Percentiles rank a stretch among this genome's conserved stretches.
Conservation (phyloP, 1,140 invertebrate genomes). For the Planococcus citri region DNA sequence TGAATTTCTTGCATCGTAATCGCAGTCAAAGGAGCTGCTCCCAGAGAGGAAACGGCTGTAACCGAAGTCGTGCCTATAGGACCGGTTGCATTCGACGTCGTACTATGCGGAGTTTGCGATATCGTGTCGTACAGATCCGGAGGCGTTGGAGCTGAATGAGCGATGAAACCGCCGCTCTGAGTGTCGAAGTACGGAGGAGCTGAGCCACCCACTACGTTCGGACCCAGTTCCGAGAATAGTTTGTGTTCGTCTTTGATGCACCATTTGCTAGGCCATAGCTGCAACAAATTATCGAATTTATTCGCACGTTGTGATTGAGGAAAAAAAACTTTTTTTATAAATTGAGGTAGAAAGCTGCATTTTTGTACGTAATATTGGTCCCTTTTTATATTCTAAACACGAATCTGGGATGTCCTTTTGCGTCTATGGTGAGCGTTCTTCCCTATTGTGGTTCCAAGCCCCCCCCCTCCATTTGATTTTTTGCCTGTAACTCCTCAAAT, state of each 20-base stretch:
- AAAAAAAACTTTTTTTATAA: no score
- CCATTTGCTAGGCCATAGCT: conserved; percentile 79
- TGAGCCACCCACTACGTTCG: conserved; percentile 34
- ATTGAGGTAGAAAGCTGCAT: no score
- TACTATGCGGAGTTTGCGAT: conserved; percentile 27
- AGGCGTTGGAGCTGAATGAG: conserved; percentile 40
- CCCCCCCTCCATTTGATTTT: no score
- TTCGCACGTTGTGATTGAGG: no score
- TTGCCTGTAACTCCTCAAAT: no score
- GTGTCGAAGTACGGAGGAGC: conserved; percentile 35
- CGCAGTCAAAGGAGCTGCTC: conserved; percentile 58
- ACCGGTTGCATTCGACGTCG: neutral
- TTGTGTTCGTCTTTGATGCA: conserved; percentile 79
- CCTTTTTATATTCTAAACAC: no score
- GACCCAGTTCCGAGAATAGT: conserved; percentile 62
- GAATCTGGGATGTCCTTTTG: no score
- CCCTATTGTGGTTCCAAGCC: no score
- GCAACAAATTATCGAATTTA: conserved; percentile 26
- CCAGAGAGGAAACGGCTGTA: neutral
- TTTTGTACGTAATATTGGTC: no score
- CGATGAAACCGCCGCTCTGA: conserved; percentile 38
- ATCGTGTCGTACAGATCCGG: conserved; percentile 61
- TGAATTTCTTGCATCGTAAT: conserved; percentile 66
- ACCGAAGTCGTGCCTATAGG: neutral
- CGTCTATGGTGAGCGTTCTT: no score